Evolutionary conservation across 2,113 vertebrate genomes (phyloP).

Genomic region (Colaptes auratus): DNA sequence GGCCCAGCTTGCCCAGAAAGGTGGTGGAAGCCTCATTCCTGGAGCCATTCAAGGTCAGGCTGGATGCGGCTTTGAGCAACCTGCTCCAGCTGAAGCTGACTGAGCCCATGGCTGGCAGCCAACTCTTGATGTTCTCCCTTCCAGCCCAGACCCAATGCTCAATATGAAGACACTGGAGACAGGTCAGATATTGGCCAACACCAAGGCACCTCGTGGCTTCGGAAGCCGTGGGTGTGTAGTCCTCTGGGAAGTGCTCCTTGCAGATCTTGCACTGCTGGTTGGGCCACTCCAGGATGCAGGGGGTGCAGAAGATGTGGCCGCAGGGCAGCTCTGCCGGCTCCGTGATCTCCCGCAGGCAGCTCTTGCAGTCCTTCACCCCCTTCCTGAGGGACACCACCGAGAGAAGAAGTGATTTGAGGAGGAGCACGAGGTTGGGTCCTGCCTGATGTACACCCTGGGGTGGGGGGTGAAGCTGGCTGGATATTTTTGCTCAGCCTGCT

Average conservation of each 20-base stretch:
- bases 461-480: neutral
- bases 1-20: neutral
- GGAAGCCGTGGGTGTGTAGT: neutral
- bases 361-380: neutral
- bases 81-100: neutral
- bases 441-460: neutral
- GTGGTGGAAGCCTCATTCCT: neutral
- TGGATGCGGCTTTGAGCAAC: neutral
- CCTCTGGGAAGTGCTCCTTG: neutral
- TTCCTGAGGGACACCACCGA: neutral
- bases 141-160: too few species aligned
- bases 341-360: neutral
- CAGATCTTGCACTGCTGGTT: neutral
- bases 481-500: neutral
- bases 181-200: neutral
- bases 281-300: neutral
- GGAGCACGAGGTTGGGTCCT: fast-evolving
- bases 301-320: neutral
- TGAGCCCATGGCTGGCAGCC: too few species aligned
- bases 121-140: too few species aligned
- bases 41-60: neutral
- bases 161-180: neutral
- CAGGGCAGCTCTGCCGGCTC: neutral
- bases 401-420: neutral
- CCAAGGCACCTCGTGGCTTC: neutral